phyloP scores from a whole-genome alignment of 2,113 vertebrate genomes.

The Agelaius tricolor region DNA sequence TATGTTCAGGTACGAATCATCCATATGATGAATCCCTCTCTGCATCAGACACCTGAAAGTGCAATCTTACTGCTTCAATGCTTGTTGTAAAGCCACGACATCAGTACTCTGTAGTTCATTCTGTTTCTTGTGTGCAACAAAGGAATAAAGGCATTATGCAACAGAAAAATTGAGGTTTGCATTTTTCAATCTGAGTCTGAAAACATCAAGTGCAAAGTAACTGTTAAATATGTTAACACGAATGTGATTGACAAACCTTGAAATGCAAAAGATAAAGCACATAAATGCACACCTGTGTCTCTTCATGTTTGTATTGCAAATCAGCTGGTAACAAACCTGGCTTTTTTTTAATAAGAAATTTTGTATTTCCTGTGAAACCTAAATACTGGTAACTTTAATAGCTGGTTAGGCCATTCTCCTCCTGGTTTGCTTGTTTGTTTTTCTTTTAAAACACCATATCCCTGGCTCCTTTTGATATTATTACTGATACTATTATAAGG shows the following conservation, averaged over 20 bases:
- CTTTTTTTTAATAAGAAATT: neutral
- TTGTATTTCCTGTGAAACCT: neutral
- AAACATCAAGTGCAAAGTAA: neutral
- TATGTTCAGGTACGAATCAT: neutral
- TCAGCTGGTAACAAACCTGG: neutral
- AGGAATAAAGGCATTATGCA: neutral
- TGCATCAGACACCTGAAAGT: neutral
- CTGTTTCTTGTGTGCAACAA: neutral
- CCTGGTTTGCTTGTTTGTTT: neutral
- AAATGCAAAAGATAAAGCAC: neutral
- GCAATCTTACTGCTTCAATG: neutral
- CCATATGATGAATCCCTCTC: accelerated
- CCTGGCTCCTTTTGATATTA: neutral
- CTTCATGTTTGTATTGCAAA: neutral
- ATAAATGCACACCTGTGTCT: neutral
- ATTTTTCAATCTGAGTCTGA: neutral
- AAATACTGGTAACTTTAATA: neutral
- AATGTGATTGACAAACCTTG: neutral
- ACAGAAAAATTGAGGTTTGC: neutral
- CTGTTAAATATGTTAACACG: neutral
- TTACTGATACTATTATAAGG: neutral
- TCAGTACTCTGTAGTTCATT: neutral
- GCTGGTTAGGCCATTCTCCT: neutral
- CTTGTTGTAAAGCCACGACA: neutral
- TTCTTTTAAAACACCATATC: neutral